Percentiles rank a stretch among this genome's conserved stretches.
Evolutionary conservation across 2,797 vertebrate genomes (phyloP).

Genomic region (Protonibea diacanthus): DNA sequence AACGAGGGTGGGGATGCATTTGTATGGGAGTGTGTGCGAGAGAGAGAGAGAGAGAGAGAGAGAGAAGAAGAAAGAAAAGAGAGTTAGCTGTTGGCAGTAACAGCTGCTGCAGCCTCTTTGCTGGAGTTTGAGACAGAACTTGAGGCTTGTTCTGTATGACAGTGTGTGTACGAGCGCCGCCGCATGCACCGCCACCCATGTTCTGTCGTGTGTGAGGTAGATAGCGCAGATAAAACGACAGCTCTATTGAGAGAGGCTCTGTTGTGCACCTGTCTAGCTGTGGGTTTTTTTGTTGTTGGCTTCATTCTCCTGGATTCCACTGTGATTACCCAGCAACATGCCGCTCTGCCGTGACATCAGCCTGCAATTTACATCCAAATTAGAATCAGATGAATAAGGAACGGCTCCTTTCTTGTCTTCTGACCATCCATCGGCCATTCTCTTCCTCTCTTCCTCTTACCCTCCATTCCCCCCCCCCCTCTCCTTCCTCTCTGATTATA

Average conservation of each 20-base stretch:
- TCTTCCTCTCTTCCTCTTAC: slow-evolving; percentile 15
- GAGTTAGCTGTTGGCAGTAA: slow-evolving; percentile 53
- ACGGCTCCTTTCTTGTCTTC: slow-evolving; percentile 43
- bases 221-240: slow-evolving; percentile 58
- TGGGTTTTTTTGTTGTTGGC: slow-evolving; percentile 60
- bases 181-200: slow-evolving; percentile 17
- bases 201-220: slow-evolving; percentile 47
- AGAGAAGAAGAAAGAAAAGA: slow-evolving; percentile 31
- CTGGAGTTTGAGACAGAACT: slow-evolving; percentile 32
- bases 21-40: slow-evolving; percentile 35
- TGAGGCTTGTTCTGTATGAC: slow-evolving; percentile 33
- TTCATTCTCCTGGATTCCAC: slow-evolving; percentile 65
- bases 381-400: slow-evolving; percentile 78
- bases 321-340: slow-evolving; percentile 70
- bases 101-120: slow-evolving; percentile 52
- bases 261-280: slow-evolving; percentile 79
- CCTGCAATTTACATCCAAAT: slow-evolving; percentile 75
- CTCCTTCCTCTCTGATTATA: slow-evolving; percentile 25
- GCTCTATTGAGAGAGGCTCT: slow-evolving; percentile 56
- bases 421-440: slow-evolving; percentile 38
- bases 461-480: neutral
- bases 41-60: slow-evolving; percentile 22
- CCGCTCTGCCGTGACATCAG: slow-evolving; percentile 73
- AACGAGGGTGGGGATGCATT: slow-evolving; percentile 41
- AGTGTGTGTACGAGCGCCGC: slow-evolving; percentile 22